Conservation (phyloP, 2,888 invertebrate genomes). For the Liposcelis brunnea region DNA sequence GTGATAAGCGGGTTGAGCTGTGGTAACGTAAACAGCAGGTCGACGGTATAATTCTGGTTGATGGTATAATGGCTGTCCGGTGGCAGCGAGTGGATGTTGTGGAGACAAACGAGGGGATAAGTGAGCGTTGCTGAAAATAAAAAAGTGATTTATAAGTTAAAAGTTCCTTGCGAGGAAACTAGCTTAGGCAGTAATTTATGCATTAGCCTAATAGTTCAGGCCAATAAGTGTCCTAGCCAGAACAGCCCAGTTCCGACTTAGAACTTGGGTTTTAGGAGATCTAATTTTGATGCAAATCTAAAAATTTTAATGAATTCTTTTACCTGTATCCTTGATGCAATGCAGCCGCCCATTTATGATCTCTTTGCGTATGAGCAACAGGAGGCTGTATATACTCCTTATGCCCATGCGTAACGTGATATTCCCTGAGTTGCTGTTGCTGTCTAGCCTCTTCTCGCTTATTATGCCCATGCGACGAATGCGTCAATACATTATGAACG, state of each 20-base stretch:
- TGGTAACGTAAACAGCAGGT: slow-evolving; percentile 51
- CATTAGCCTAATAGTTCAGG: not conserved
- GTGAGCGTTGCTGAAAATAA: slow-evolving; percentile 24
- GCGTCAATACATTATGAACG: slow-evolving; percentile 25
- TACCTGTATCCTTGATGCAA: slow-evolving; percentile 31
- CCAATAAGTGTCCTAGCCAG: not conserved
- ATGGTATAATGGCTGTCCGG: slow-evolving; percentile 43
- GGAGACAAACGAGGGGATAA: slow-evolving; percentile 36
- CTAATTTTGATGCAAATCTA: no score
- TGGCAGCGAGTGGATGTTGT: slow-evolving; percentile 31
- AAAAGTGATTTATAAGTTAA: slow-evolving; percentile 17
- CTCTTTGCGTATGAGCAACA: slow-evolving; percentile 36
- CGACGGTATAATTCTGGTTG: slow-evolving; percentile 46
- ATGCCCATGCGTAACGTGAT: slow-evolving; percentile 27
- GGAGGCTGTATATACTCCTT: slow-evolving; percentile 40
- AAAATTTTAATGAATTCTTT: not conserved
- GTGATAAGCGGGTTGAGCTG: slow-evolving; percentile 34
- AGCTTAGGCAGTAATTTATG: no score
- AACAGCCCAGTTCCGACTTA: not conserved
- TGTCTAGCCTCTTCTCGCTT: slow-evolving; percentile 31
- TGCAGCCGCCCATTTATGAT: slow-evolving; percentile 23
- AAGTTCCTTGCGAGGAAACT: no score
- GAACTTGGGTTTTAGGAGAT: no score
- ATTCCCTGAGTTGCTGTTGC: slow-evolving; percentile 17
- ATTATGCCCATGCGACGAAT: slow-evolving; percentile 29